These are phyloP conservation scores for Tridacna gigas DNA, from an alignment of 2,888 invertebrate genomes.

Conservation along the genomic window DNA sequence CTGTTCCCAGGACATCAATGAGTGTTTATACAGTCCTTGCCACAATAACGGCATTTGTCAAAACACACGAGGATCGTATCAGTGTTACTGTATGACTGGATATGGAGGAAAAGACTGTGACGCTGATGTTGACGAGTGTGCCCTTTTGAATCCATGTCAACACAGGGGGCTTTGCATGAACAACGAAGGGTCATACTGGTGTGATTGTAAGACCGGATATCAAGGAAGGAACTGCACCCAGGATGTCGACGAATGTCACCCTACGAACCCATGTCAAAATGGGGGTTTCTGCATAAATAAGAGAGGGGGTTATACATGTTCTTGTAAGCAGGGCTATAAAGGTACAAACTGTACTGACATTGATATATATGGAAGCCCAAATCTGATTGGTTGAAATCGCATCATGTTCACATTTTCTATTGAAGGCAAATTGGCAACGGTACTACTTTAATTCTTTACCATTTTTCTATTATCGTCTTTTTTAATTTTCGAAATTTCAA, in stretches of 20 bases:
- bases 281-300: background rate
- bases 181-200: background rate
- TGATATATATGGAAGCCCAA: too few species aligned
- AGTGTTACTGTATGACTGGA: conserved; percentile 18
- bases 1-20: conserved; percentile 9
- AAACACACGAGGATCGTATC: background rate
- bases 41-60: conserved; percentile 20
- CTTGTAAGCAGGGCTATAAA: conserved; percentile 15
- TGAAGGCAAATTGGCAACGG: too few species aligned
- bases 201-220: conserved; percentile 6
- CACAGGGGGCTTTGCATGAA: background rate
- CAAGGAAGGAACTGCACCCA: background rate
- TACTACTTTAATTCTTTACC: too few species aligned
- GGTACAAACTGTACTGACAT: conserved; percentile 3
- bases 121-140: background rate
- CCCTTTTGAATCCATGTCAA: conserved; percentile 48
- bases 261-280: conserved; percentile 9
- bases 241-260: conserved; percentile 25
- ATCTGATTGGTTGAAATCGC: too few species aligned
- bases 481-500: too few species aligned
- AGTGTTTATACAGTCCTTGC: conserved; percentile 27
- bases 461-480: too few species aligned
- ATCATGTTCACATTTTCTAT: too few species aligned
- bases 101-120: conserved; percentile 28
- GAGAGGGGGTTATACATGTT: background rate